Evolutionary conservation across 2,113 vertebrate genomes (phyloP).

Genomic region (Amphilophus citrinellus): DNA sequence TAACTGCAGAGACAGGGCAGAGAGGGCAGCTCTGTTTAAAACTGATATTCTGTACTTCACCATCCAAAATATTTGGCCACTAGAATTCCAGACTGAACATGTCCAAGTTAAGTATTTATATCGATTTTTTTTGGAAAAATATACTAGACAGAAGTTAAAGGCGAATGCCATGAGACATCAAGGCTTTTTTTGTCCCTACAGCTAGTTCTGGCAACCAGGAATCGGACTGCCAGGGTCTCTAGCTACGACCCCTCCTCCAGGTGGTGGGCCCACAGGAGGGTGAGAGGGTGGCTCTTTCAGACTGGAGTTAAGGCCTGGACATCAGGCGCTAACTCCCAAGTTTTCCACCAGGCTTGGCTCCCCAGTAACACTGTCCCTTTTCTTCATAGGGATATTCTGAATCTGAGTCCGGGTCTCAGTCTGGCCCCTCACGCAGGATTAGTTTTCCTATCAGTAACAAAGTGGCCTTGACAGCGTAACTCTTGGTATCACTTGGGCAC

Average conservation of each 20-base stretch:
- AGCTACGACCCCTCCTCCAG: neutral
- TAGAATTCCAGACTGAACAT: constrained; percentile 5
- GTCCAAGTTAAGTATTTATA: neutral
- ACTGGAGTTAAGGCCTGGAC: neutral
- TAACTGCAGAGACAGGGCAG: constrained; percentile 11
- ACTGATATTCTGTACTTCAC: neutral
- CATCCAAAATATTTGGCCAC: constrained; percentile 13
- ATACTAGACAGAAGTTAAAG: neutral
- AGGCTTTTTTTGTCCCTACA: neutral
- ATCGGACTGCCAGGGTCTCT: neutral
- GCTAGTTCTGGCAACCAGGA: neutral
- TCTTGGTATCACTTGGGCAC: neutral
- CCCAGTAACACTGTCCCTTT: neutral
- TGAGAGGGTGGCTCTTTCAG: neutral
- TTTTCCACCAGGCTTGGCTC: neutral
- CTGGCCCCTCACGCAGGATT: neutral
- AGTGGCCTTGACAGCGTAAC: neutral
- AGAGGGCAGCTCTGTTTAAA: constrained; percentile 36
- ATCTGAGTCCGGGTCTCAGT: neutral
- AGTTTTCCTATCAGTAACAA: neutral
- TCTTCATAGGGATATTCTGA: neutral
- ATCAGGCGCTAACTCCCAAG: neutral
- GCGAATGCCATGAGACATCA: neutral
- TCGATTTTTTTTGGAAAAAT: neutral
- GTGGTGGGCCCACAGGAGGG: neutral